Evolutionary conservation across 2,888 invertebrate species (phyloP), one percentile per base, ranked within the genome.

Genomic region (Xylota segnis): DNA sequence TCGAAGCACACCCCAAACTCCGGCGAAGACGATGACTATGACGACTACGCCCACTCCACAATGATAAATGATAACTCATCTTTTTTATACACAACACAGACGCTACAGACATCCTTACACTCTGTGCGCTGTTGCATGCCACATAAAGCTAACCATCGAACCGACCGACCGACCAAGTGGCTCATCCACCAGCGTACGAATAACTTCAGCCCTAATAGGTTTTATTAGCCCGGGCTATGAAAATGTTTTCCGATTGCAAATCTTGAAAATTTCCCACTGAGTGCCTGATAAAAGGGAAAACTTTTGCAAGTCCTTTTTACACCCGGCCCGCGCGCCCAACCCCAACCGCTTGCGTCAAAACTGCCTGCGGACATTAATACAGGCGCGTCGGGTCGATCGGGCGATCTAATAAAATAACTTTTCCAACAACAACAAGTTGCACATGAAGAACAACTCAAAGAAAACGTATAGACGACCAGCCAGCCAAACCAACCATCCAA

Each of bases 201-300:
- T 70, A 79, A 81, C 71, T 84, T 84, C 40, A 58, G 45, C 59
- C 56, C 65, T 84, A 81, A 84, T 84, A 81, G 84, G 84, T 84
- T 84, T 84, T 84, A 84, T 84, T 79, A 84, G 81, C 79, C 65
- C 23, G 45, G 23, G 52, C 71, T 72, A 79, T 79, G 68, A 79
- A 75, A 84, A 79, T 84, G 75, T 71, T 84, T 84, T 54, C 47
- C 84, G 81, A 84, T 79, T 84, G 79, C 75, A 75, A 84, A 84
- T 84, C 84, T 84, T 84, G 65, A 45, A 84, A 81, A 84, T 70
- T 75, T 78, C 40, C 79, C n/a, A 54, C 50, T 58, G 47, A 82
- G 61, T 75, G 40, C 12, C 70, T 59, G 84, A 84, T 84, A 81
- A 71, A 76, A 75, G 71, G 71, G 61, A 81, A 81, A 84, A 81